Conservation (phyloP, 2,888 invertebrate genomes). For the Listrodromus nycthemerus region DNA sequence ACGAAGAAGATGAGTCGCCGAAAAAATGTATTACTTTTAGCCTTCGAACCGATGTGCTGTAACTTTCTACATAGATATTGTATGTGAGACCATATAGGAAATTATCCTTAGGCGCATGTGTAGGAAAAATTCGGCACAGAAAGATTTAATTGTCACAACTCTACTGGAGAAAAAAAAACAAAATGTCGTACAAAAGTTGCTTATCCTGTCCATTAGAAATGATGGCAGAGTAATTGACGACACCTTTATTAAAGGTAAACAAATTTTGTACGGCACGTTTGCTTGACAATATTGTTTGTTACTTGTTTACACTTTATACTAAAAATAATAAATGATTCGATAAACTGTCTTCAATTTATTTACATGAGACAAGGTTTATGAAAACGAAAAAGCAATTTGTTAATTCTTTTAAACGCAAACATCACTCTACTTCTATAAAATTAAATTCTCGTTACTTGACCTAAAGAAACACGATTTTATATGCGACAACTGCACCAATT, state of each 20-base stretch:
- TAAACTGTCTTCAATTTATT: neutral
- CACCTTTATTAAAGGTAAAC: neutral
- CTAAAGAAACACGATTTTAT: no score
- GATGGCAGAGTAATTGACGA: neutral
- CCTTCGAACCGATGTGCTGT: slow-evolving; percentile 17
- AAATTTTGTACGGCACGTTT: neutral
- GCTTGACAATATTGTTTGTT: neutral
- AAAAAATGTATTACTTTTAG: slow-evolving; percentile 2
- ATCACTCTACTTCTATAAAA: neutral
- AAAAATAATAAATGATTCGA: neutral
- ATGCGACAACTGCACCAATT: no score
- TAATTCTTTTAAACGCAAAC: neutral
- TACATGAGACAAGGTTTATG: neutral
- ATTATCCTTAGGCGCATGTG: neutral
- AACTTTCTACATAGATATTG: slow-evolving; percentile 13
- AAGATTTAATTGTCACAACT: neutral
- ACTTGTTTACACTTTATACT: neutral
- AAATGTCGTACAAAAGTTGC: neutral
- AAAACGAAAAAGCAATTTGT: neutral
- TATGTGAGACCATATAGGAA: neutral
- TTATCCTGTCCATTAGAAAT: neutral
- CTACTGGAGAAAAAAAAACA: neutral
- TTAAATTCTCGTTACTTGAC: neutral
- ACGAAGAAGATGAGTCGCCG: neutral
- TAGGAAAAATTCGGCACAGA: neutral